These are phyloP conservation scores for Chelmon rostratus DNA, from an alignment of 2,797 vertebrate genomes.

Conservation along the genomic window DNA sequence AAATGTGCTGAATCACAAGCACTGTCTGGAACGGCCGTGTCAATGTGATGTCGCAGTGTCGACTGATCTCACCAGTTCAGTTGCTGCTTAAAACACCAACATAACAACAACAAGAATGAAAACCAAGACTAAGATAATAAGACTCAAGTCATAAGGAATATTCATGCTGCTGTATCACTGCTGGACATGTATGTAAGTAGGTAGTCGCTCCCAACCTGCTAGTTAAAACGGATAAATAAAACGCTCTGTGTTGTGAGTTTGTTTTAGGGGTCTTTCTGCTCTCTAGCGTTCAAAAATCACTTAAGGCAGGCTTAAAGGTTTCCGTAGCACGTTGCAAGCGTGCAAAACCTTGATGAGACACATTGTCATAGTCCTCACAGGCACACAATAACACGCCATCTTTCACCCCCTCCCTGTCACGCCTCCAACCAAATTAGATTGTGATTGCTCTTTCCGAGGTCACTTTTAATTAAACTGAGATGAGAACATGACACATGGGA, in stretches of 20 bases:
- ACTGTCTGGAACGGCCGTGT: too few species aligned
- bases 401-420: conserved; percentile 67
- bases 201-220: not conserved
- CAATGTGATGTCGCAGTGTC: not conserved
- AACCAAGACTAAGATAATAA: not conserved
- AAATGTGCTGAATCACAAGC: too few species aligned
- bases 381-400: conserved; percentile 60
- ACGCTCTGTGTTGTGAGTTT: not conserved
- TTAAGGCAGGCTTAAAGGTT: conserved; percentile 20
- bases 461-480: conserved; percentile 88
- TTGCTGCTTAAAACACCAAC: not conserved
- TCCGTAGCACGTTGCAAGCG: not conserved
- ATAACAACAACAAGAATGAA: not conserved
- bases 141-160: not conserved
- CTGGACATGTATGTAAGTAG: not conserved
- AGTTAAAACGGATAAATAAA: not conserved
- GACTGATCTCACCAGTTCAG: not conserved
- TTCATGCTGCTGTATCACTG: not conserved
- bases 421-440: conserved; percentile 83
- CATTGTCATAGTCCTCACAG: conserved; percentile 17
- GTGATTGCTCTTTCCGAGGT: conserved; percentile 85
- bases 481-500: conserved; percentile 83
- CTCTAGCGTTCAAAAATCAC: not conserved
- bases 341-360: conserved; percentile 26
- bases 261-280: not conserved